Evolutionary conservation across 2,113 vertebrate genomes (phyloP).

Genomic region (Jacana jacana): DNA sequence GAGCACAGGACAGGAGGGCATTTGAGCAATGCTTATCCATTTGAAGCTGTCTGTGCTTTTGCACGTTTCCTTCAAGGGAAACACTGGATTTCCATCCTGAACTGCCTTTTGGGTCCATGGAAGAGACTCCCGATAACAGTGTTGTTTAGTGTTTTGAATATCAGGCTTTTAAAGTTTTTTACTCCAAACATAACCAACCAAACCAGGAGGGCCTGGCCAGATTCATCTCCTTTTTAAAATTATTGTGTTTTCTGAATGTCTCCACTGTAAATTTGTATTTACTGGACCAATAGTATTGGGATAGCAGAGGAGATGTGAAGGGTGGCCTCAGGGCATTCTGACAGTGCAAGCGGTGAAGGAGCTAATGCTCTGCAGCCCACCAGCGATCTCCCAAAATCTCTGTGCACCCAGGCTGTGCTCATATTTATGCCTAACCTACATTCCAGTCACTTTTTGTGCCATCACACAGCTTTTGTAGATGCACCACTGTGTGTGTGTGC

Average conservation of each 20-base stretch:
- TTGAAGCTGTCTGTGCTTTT: background rate
- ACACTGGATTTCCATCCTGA: background rate
- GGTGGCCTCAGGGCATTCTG: background rate
- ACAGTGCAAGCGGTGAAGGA: fast-evolving
- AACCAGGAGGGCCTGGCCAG: background rate
- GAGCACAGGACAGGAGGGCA: background rate
- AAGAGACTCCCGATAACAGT: background rate
- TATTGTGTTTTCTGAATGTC: background rate
- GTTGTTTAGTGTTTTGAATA: background rate
- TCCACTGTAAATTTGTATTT: background rate
- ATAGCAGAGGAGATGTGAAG: background rate
- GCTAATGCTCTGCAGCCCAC: background rate
- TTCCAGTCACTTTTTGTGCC: constrained; percentile 21
- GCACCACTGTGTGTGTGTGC: background rate
- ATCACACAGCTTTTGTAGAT: constrained; percentile 1
- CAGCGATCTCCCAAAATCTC: background rate
- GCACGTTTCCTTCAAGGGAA: background rate
- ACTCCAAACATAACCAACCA: background rate
- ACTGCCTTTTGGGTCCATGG: background rate
- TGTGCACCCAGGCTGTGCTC: background rate
- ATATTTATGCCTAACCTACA: constrained; percentile 59
- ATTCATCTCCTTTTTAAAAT: background rate
- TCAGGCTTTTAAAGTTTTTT: background rate
- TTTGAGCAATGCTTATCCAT: background rate
- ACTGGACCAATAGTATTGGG: background rate